phyloP scores from a whole-genome alignment of 2,888 invertebrate species.

The Megamerina dolium region DNA sequence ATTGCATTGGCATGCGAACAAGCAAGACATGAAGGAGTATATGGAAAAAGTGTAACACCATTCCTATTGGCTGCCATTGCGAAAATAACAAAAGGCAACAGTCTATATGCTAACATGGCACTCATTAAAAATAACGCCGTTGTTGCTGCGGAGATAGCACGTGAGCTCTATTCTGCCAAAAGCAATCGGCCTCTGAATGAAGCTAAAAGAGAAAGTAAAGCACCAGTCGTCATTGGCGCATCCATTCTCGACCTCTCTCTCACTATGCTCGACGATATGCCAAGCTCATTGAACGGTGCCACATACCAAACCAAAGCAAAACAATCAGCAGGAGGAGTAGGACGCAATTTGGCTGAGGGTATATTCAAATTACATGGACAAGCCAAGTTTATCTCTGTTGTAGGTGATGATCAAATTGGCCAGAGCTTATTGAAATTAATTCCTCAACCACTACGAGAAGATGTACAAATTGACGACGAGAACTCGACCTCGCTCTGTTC shows the following conservation, averaged over 20 bases:
- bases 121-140: conserved; percentile 89
- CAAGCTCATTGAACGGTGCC: conserved; percentile 65
- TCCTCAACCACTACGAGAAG: conserved; percentile 37
- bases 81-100: conserved; percentile 73
- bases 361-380: conserved; percentile 64
- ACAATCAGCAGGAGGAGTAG: conserved; percentile 81
- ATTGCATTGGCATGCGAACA: conserved; percentile 64
- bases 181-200: neutral
- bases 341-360: conserved; percentile 84
- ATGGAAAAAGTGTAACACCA: conserved; percentile 88
- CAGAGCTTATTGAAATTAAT: conserved; percentile 42
- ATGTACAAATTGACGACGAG: conserved; percentile 35
- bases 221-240: conserved; percentile 66
- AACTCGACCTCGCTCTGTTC: conserved; percentile 66
- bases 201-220: too few species aligned
- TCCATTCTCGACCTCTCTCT: conserved; percentile 70
- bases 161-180: conserved; percentile 40
- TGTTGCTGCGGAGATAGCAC: conserved; percentile 74
- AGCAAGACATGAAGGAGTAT: conserved; percentile 57
- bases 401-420: conserved; percentile 65
- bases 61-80: conserved; percentile 76
- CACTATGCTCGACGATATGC: conserved; percentile 56
- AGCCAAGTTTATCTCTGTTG: conserved; percentile 65
- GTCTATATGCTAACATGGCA: conserved; percentile 80
- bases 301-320: conserved; percentile 63